Evolutionary conservation across 2,888 invertebrate genomes (phyloP), one percentile per base, ranked within the genome.

Genomic region (Eupithecia centaureata): DNA sequence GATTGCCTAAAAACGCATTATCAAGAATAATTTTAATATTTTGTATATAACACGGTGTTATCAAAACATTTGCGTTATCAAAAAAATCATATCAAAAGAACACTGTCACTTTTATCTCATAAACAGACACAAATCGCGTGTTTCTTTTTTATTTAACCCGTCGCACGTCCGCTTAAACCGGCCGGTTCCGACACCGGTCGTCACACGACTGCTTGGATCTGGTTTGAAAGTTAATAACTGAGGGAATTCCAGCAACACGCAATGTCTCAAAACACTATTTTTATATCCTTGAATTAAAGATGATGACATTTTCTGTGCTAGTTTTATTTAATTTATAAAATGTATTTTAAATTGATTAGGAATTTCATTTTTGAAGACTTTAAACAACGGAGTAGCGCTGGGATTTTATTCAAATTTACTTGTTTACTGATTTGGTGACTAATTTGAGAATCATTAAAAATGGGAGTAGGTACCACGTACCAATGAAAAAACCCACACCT

Each of bases 181-280:
- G 62, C 61, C 65, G n/a, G n/a, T n/a, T n/a, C 52, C 52, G 68
- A 38, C 70, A 70, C 60, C 67, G 70, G 28, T 30, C 28, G 22
- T 22, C 32, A 18, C 51, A 25, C 75, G 61, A 77, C 75, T 77
- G 71, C 68, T 65, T 28, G 54, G 1, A 27, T 69, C 51, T 35
- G 58, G 63, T 52, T 70, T 70, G 68, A 68, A 68, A 74, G 68
- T 59, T 77, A 71, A 76, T 80, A 82, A 81, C 74, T 81, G 73
- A 83, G 85, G 86, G 82, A 84, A 82, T 83, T 80, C 84, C 83
- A 58, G 57, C 63, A 61, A 57, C 73, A 75, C 74, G 73, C 70
- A 69, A 65, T 47, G 42, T 59, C 33, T 59, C 63, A 63, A 30
- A 65, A 66, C 57, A 64, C 18, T 35, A 61, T 62, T 33, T 52